Conservation (phyloP, 2,888 invertebrate species). For the Parnassius mnemosyne region DNA sequence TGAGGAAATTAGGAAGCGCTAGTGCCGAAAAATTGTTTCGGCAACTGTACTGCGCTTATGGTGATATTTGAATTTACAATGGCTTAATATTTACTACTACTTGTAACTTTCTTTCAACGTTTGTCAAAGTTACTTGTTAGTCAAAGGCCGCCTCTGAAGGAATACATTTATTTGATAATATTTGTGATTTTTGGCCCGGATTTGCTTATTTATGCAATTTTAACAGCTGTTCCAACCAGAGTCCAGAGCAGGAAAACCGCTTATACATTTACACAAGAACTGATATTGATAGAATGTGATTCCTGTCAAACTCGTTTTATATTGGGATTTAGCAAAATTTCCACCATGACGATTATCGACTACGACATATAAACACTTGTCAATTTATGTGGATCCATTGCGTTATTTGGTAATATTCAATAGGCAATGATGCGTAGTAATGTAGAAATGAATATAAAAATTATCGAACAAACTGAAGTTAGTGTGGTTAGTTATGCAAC, state of each 20-base stretch:
- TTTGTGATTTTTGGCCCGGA: too few relatives aligned
- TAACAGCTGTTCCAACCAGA: slow-evolving; percentile 29
- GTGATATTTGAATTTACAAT: too few relatives aligned
- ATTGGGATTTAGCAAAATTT: slow-evolving; percentile 41
- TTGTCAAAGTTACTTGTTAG: too few relatives aligned
- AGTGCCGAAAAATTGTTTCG: too few relatives aligned
- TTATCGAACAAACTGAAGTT: slow-evolving; percentile 27
- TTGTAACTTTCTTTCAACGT: too few relatives aligned
- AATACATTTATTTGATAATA: too few relatives aligned
- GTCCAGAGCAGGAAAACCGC: slow-evolving; percentile 56
- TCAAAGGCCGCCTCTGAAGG: too few relatives aligned
- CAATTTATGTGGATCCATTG: slow-evolving; percentile 30
- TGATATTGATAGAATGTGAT: slow-evolving; percentile 59
- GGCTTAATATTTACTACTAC: too few relatives aligned
- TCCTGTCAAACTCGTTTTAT: slow-evolving; percentile 67
- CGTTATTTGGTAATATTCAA: neutral
- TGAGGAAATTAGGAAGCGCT: too few relatives aligned
- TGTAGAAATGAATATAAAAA: slow-evolving; percentile 11
- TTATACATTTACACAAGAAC: slow-evolving; percentile 64
- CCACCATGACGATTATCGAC: slow-evolving; percentile 23
- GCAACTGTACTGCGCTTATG: too few relatives aligned
- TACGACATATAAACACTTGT: slow-evolving; percentile 17
- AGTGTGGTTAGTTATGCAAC: slow-evolving; percentile 56
- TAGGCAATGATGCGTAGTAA: neutral
- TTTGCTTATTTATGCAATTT: slow-evolving; percentile 20